Conservation (phyloP, 2,113 vertebrate genomes). For the Chionis minor region DNA sequence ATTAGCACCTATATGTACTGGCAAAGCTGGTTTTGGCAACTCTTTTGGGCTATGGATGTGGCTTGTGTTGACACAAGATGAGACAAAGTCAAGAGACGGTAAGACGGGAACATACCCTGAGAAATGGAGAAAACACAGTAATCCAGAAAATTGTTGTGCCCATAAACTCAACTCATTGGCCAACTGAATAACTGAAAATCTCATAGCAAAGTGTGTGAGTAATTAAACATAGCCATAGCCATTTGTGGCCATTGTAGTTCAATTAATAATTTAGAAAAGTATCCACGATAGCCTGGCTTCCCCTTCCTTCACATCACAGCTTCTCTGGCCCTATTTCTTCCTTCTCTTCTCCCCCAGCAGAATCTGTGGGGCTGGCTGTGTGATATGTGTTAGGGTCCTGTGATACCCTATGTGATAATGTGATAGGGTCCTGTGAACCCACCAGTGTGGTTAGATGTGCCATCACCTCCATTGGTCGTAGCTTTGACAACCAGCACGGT, state of each 20-base stretch:
- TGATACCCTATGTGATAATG: neutral
- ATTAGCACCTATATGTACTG: neutral
- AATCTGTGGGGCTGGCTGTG: neutral
- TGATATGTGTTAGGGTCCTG: neutral
- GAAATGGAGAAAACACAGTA: neutral
- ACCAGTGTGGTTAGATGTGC: neutral
- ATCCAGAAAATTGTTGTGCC: neutral
- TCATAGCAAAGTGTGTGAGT: neutral
- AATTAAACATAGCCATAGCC: neutral
- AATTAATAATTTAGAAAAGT: neutral
- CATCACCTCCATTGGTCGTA: neutral
- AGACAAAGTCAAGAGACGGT: neutral
- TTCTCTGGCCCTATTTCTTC: neutral
- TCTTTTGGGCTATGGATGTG: neutral
- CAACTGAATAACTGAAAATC: neutral
- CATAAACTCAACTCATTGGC: neutral
- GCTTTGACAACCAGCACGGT: neutral
- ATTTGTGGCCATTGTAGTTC: neutral
- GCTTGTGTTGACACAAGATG: neutral
- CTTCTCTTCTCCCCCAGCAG: neutral
- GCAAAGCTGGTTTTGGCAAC: neutral
- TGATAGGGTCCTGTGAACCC: neutral
- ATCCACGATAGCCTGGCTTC: neutral
- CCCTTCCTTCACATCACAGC: neutral
- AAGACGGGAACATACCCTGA: neutral